Percentiles rank a stretch among this genome's conserved stretches.
Conservation (phyloP, 2,888 invertebrate species). For the Nasonovia ribisnigri region DNA sequence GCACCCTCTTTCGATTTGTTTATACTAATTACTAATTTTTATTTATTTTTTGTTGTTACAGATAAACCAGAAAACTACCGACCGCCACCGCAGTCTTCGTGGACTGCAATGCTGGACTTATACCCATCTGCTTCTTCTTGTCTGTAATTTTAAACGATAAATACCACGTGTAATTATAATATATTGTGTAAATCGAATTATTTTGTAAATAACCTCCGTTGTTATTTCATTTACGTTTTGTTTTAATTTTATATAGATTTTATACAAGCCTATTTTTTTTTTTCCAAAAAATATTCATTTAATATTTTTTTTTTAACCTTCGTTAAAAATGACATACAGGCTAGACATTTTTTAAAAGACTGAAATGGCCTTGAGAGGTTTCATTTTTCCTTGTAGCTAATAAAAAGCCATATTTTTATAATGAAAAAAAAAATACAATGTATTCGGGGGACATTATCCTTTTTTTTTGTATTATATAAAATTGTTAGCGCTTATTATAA, state of each 20-base stretch:
- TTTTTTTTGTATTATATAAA: conserved; percentile 55
- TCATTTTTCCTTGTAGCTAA: conserved; percentile 63
- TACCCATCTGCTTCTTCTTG: conserved; percentile 58
- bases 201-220: conserved; percentile 61
- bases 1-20: neutral
- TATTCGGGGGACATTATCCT: conserved; percentile 57
- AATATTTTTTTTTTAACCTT: conserved; percentile 56
- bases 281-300: conserved; percentile 21
- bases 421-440: conserved; percentile 50
- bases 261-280: conserved; percentile 45
- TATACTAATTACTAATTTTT: conserved; percentile 33
- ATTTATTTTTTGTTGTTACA: conserved; percentile 33
- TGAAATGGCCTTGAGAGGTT: conserved; percentile 62
- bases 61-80: conserved; percentile 28
- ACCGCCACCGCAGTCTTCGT: neutral
- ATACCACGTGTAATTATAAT: conserved; percentile 35
- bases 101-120: neutral
- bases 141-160: conserved; percentile 56
- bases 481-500: conserved; percentile 46
- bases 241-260: conserved; percentile 63
- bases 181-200: conserved; percentile 61
- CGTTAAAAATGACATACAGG: conserved; percentile 63
- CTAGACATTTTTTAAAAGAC: conserved; percentile 65
- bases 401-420: conserved; percentile 64
- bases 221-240: conserved; percentile 61